Evolutionary conservation across 2,797 vertebrate species (phyloP), one percentile per base, ranked within the genome.

Genomic region (Sebastes vulpes): DNA sequence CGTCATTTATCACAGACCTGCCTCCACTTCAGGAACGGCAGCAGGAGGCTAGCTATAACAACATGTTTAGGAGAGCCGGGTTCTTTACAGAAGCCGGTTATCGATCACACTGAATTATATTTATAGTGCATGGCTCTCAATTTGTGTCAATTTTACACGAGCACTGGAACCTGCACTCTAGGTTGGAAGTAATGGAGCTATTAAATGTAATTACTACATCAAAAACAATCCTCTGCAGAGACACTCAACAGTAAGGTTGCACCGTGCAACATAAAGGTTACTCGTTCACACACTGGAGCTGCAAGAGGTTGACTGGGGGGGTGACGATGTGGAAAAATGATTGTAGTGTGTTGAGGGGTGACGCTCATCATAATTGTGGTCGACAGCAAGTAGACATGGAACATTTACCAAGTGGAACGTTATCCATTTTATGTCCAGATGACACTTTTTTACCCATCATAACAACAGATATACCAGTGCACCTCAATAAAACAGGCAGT

Each of bases 291-390:
- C 28, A 35, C 32, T 35, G 32, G 32, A 71, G 61, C 81, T 72
- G 48, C 59, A 53, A 71, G 65, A 83, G 64, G 79, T 42, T 83
- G 67, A 73, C 85, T 84, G 72, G 57, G 29, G 29, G 18, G 65
- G 21, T 75, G 81, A 60, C 79, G 74, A 86, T 85, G 86, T 89
- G 75, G 86, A 90, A 89, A 89, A 82, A 81, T 60, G 26, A 82
- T 78, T 87, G 81, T 61, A 50, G 80, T 73, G 78, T 83, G 64
- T 73, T 74, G 74, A 76, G 76, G 81, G 72, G 82, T 81, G 82
- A 81, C 71, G 72, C 77, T 85, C 58, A 63, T 77, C 60, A 71
- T 86, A 77, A 91, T 80, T 86, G 59, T 31, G 73, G 72, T 46
- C 65, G 56, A 81, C 82, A 78, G 81, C 50, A 25, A 71, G 69